These are phyloP conservation scores for Salvelinus alpinus DNA, from an alignment of 2,113 vertebrate species.

Conservation along the genomic window DNA sequence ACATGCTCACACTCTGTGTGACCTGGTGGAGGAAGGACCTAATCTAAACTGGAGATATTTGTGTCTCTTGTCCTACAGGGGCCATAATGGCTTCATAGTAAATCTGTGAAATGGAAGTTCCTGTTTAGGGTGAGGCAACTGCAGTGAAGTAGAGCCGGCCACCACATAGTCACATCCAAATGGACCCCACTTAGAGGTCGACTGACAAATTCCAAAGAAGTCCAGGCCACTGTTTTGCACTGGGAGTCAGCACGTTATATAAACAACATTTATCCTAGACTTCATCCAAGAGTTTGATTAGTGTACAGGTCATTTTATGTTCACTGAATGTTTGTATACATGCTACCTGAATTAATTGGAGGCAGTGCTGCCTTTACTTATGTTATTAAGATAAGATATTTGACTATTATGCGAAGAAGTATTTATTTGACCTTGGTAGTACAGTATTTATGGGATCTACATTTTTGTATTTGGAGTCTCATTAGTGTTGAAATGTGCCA, in stretches of 20 bases:
- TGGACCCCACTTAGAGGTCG: neutral
- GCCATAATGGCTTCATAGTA: conserved; percentile 40
- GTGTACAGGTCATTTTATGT: neutral
- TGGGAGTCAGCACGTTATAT: neutral
- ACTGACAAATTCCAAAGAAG: neutral
- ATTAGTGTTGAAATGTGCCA: conserved; percentile 49
- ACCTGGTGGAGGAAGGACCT: neutral
- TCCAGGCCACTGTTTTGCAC: neutral
- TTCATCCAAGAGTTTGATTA: too few species aligned
- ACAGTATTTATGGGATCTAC: neutral
- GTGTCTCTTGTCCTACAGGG: conserved; percentile 33
- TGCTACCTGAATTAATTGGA: neutral
- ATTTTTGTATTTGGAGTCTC: neutral
- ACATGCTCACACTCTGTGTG: neutral
- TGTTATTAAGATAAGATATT: neutral
- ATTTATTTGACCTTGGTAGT: neutral
- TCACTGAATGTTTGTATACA: neutral
- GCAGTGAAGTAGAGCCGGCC: neutral
- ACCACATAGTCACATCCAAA: neutral
- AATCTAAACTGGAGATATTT: neutral
- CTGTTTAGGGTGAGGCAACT: conserved; percentile 7
- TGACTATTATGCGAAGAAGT: neutral
- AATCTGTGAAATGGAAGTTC: conserved; percentile 8
- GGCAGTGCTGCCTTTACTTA: neutral
- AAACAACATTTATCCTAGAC: too few species aligned